Conservation (phyloP, 1,140 invertebrate genomes). For the Himalopsyche phryganea region DNA sequence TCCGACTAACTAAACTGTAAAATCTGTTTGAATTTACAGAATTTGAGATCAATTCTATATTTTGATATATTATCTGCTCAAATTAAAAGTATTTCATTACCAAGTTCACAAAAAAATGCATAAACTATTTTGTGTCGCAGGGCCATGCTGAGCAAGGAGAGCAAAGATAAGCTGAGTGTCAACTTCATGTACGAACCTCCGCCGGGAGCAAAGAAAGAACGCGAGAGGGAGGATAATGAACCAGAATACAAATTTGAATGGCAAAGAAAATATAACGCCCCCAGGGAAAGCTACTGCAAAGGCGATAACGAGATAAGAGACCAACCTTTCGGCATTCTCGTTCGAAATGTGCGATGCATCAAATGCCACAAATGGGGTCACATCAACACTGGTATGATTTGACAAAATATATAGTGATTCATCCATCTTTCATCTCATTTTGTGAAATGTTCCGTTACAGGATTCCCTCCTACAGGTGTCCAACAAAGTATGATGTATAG, state of each 20-base stretch:
- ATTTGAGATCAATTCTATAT: slow-evolving; percentile 1
- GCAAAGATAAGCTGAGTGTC: slow-evolving; percentile 97
- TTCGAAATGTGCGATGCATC: slow-evolving; percentile 95
- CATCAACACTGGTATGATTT: slow-evolving; percentile 86
- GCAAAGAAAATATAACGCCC: slow-evolving; percentile 98
- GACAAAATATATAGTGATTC: background rate
- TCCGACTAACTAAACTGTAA: no score
- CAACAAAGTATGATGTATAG: no score
- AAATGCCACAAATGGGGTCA: slow-evolving; percentile 99
- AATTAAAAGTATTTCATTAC: background rate
- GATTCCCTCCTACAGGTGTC: no score
- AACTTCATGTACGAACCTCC: slow-evolving; percentile 99
- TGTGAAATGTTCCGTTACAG: no score
- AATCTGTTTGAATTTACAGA: no score
- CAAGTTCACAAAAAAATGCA: no score
- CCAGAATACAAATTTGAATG: slow-evolving; percentile 99
- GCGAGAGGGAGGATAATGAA: slow-evolving; percentile 89
- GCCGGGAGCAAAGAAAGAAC: slow-evolving; percentile 87
- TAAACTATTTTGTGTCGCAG: no score
- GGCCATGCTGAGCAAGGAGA: slow-evolving; percentile 94
- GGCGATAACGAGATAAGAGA: slow-evolving; percentile 94
- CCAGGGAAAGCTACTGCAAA: slow-evolving; percentile 94
- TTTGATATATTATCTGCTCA: background rate
- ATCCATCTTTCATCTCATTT: no score
- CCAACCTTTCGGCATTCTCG: slow-evolving; percentile 98